phyloP scores from a whole-genome alignment of 2,113 vertebrate species.

The Lycocorax pyrrhopterus region DNA sequence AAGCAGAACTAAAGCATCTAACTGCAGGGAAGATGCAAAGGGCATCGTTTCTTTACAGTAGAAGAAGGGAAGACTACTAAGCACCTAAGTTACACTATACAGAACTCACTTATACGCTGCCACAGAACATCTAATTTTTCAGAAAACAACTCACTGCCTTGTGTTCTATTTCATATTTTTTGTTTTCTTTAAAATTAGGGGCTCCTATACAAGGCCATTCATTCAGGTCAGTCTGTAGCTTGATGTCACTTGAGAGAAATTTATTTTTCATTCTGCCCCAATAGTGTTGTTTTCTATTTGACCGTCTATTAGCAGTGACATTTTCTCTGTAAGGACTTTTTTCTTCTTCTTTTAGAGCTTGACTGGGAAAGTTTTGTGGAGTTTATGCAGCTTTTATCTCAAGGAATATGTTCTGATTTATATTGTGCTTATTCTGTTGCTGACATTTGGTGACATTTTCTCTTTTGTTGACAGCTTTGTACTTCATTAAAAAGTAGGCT shows the following conservation, averaged over 20 bases:
- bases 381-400: slow-evolving; percentile 42
- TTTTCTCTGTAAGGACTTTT: background rate
- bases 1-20: background rate
- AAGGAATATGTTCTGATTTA: slow-evolving; percentile 40
- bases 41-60: background rate
- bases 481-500: background rate
- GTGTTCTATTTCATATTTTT: background rate
- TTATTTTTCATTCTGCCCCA: background rate
- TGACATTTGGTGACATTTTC: slow-evolving; percentile 72
- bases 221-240: background rate
- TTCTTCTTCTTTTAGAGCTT: slow-evolving; percentile 13
- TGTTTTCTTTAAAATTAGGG: background rate
- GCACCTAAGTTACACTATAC: background rate
- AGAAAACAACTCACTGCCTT: background rate
- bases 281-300: background rate
- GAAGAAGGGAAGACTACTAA: background rate
- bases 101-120: background rate
- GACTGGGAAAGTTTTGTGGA: slow-evolving; percentile 29
- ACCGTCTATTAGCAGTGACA: slow-evolving; percentile 41
- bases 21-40: background rate
- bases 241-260: background rate
- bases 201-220: background rate
- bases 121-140: background rate
- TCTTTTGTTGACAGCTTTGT: slow-evolving; percentile 28
- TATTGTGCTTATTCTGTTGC: slow-evolving; percentile 12